These are phyloP conservation scores for Zootermopsis nevadensis DNA, from an alignment of 2,888 invertebrate genomes.

Conservation along the genomic window DNA sequence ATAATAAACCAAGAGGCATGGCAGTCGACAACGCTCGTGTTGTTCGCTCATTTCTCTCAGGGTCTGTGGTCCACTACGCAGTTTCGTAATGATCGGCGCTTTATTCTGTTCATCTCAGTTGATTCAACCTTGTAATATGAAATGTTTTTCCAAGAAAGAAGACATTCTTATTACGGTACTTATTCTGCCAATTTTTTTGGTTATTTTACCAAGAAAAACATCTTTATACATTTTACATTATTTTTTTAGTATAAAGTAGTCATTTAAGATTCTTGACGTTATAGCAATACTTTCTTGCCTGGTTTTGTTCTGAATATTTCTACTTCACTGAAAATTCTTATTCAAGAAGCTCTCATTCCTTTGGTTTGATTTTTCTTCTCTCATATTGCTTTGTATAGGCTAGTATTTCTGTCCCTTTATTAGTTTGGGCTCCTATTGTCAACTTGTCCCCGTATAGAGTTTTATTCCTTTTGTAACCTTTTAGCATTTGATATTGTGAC, in stretches of 20 bases:
- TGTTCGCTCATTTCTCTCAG: not conserved
- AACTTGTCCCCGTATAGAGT: not conserved
- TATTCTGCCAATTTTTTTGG: too few relatives aligned
- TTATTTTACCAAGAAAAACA: not conserved
- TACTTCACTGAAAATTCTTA: not conserved
- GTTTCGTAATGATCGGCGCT: not conserved
- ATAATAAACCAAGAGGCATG: not conserved
- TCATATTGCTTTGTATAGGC: not conserved
- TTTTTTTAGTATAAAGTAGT: not conserved
- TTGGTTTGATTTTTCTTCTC: not conserved
- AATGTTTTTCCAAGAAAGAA: not conserved
- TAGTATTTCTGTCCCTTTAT: not conserved
- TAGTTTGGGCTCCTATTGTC: constrained; percentile 1
- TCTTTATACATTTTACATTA: not conserved
- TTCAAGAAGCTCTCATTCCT: not conserved
- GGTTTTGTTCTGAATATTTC: not conserved
- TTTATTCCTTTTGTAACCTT: not conserved
- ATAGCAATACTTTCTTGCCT: not conserved
- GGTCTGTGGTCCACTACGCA: not conserved
- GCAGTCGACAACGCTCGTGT: not conserved
- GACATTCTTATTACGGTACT: not conserved
- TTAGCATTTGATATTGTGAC: not conserved
- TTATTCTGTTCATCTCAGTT: not conserved
- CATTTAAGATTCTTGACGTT: not conserved
- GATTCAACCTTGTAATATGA: not conserved